Evolutionary conservation across 2,113 vertebrate species (phyloP).

Genomic region (Todiramphus saurophagus): DNA sequence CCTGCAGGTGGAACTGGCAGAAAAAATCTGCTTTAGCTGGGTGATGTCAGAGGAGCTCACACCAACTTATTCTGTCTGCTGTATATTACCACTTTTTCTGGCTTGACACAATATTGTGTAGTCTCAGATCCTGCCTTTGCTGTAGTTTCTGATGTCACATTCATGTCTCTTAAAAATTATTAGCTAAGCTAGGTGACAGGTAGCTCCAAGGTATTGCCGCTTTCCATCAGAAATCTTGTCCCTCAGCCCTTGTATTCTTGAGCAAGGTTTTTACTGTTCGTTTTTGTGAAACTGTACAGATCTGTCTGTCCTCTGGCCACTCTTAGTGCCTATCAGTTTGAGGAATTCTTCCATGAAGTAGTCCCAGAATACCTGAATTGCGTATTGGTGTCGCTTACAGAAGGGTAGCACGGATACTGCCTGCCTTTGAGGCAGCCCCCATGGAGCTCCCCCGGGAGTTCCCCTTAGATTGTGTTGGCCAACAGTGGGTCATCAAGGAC

Average conservation of each 20-base stretch:
- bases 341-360: background rate
- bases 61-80: background rate
- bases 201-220: background rate
- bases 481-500: background rate
- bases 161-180: background rate
- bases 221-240: background rate
- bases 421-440: background rate
- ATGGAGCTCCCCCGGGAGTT: background rate
- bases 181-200: background rate
- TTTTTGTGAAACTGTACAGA: background rate
- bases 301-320: background rate
- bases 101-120: background rate
- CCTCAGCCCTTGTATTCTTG: background rate
- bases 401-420: accelerated
- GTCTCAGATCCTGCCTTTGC: background rate
- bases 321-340: background rate
- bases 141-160: background rate
- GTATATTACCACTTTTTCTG: background rate
- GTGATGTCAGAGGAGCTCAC: background rate
- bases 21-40: background rate
- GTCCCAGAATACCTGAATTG: background rate
- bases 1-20: background rate
- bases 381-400: background rate
- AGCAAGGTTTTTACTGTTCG: background rate
- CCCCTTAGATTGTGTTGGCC: background rate